These are phyloP conservation scores for Aphelocoma californica DNA, from an alignment of 2,797 vertebrate genomes.

Conservation along the genomic window DNA sequence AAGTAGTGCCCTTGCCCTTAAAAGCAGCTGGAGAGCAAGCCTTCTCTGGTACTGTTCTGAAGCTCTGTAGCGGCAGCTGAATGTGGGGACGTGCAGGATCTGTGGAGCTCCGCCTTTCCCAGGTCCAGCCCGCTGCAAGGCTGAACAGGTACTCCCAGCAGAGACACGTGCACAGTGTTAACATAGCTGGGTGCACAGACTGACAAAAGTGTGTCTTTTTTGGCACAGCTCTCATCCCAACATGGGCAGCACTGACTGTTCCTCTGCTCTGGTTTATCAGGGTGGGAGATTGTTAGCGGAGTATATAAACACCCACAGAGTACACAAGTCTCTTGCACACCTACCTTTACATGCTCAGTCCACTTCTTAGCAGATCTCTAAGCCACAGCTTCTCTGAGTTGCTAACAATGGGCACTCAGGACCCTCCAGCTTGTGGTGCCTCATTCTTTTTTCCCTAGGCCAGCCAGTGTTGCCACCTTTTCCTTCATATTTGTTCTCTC, in stretches of 20 bases:
- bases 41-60: neutral
- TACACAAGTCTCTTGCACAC: neutral
- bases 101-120: neutral
- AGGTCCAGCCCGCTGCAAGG: neutral
- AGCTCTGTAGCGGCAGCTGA: neutral
- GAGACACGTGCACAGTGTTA: neutral
- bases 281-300: neutral
- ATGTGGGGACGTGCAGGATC: neutral
- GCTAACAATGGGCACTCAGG: neutral
- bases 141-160: neutral
- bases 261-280: neutral
- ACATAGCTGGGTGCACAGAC: neutral
- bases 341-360: neutral
- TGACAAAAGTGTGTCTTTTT: neutral
- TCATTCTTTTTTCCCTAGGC: neutral
- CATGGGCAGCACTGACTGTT: fast-evolving
- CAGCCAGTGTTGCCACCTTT: neutral
- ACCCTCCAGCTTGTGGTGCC: neutral
- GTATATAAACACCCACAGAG: neutral
- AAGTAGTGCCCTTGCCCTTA: neutral
- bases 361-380: neutral
- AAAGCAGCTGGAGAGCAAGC: neutral
- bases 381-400: neutral
- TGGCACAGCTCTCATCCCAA: neutral
- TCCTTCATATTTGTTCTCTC: neutral